phyloP scores from a whole-genome alignment of 1,140 invertebrate species.

The Drosophila ambigua region DNA sequence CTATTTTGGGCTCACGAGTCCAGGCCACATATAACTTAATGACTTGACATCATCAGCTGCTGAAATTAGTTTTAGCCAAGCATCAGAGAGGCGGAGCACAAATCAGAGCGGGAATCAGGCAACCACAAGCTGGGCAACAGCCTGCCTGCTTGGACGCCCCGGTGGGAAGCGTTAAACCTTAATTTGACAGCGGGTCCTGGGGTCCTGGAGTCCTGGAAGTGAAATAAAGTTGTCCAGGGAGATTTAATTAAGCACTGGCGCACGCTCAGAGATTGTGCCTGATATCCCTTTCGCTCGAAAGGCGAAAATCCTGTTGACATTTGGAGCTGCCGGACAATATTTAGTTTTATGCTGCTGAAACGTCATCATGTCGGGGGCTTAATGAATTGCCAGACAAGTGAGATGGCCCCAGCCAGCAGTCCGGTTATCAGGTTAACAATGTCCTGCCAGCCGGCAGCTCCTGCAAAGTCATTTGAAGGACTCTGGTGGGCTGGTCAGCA shows the following conservation, averaged over 20 bases:
- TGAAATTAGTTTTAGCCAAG: conserved; percentile 53
- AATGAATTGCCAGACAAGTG: conserved; percentile 67
- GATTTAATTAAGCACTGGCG: conserved; percentile 72
- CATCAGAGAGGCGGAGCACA: not conserved
- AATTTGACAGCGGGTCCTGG: conserved; percentile 60
- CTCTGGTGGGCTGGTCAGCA: not conserved
- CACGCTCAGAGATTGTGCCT: conserved; percentile 21
- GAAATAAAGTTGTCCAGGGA: conserved; percentile 55
- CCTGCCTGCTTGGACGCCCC: not conserved
- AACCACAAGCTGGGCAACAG: conserved; percentile 7
- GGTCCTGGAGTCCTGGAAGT: conserved; percentile 25
- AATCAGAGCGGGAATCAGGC: not conserved
- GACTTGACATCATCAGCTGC: conserved; percentile 52
- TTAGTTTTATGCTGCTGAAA: conserved; percentile 48
- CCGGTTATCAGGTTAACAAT: not conserved
- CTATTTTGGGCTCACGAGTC: conserved; percentile 4
- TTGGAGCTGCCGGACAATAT: conserved; percentile 45
- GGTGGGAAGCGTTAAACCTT: conserved; percentile 40
- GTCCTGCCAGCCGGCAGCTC: not conserved
- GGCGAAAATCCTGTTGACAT: conserved; percentile 51
- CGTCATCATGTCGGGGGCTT: conserved; percentile 29
- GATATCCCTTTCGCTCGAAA: conserved; percentile 23
- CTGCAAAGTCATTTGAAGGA: conserved; percentile 60
- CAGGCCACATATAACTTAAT: conserved; percentile 54
- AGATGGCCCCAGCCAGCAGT: not conserved